phyloP scores from a whole-genome alignment of 1,140 invertebrate genomes.

The Drosophila virilis region DNA sequence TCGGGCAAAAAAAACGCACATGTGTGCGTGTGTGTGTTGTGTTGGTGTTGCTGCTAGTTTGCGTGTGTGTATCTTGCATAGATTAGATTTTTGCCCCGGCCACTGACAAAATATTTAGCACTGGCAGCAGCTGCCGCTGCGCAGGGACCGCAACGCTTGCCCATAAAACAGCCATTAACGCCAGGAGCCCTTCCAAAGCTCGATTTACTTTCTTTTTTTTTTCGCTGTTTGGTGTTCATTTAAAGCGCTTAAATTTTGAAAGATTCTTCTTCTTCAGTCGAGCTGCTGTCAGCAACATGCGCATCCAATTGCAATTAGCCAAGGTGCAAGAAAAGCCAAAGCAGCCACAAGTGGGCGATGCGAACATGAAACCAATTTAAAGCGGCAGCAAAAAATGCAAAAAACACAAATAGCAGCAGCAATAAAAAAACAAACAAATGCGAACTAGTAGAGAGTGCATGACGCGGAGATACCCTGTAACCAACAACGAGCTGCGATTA shows the following conservation, averaged over 20 bases:
- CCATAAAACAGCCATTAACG: slow-evolving; percentile 80
- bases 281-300: slow-evolving; percentile 58
- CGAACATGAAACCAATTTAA: slow-evolving; percentile 74
- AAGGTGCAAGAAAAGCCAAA: slow-evolving; percentile 64
- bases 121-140: slow-evolving; percentile 59
- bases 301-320: slow-evolving; percentile 72
- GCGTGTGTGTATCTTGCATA: slow-evolving; percentile 59
- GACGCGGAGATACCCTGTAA: too few relatives aligned
- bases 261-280: slow-evolving; percentile 19
- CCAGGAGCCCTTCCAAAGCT: slow-evolving; percentile 56
- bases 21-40: slow-evolving; percentile 20
- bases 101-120: slow-evolving; percentile 65
- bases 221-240: slow-evolving; percentile 29
- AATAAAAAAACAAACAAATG: background rate
- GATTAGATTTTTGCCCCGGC: slow-evolving; percentile 68
- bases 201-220: slow-evolving; percentile 2
- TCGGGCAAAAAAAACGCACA: slow-evolving; percentile 48
- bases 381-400: slow-evolving; percentile 10
- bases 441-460: too few relatives aligned
- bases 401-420: background rate
- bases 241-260: slow-evolving; percentile 68
- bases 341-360: slow-evolving; percentile 25
- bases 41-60: background rate
- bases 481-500: too few relatives aligned
- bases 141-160: slow-evolving; percentile 62